phyloP scores from a whole-genome alignment of 1,140 invertebrate genomes.

The Theocolax elegans region DNA sequence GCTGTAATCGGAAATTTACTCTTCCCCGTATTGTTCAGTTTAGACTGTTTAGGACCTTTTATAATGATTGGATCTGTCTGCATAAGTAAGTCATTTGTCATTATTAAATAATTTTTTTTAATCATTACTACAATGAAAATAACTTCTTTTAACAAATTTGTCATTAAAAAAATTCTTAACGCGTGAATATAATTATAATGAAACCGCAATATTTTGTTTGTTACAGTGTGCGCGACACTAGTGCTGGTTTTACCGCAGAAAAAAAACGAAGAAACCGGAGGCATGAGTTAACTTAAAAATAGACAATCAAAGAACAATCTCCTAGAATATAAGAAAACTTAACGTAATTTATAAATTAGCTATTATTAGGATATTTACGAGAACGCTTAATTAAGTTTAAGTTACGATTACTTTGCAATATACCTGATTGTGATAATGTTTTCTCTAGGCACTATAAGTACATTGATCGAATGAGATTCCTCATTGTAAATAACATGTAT shows the following conservation, averaged over 20 bases:
- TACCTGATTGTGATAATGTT: conserved; percentile 34
- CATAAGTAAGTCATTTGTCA: conserved; percentile 47
- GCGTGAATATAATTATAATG: not conserved
- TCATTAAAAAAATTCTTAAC: not conserved
- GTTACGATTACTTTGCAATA: conserved; percentile 21
- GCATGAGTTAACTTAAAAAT: not conserved
- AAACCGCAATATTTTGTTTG: conserved; percentile 13
- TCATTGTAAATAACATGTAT: conserved; percentile 41
- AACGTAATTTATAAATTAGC: conserved; percentile 33
- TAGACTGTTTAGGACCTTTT: conserved; percentile 60
- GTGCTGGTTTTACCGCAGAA: conserved; percentile 46
- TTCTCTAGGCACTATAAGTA: conserved; percentile 25
- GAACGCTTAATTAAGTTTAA: conserved; percentile 33
- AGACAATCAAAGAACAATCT: conserved; percentile 39
- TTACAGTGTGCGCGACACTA: conserved; percentile 51
- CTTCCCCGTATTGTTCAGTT: conserved; percentile 60
- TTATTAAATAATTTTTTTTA: not conserved
- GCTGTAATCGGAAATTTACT: conserved; percentile 62
- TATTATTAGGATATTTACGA: conserved; percentile 4
- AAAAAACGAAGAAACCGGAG: not conserved
- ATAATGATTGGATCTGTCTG: conserved; percentile 59
- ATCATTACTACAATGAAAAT: not conserved
- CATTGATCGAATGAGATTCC: conserved; percentile 32
- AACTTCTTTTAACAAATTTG: conserved; percentile 1
- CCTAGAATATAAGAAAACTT: conserved; percentile 23